Conservation (phyloP, 1,140 invertebrate genomes). For the Muscidifurax raptorellus region DNA sequence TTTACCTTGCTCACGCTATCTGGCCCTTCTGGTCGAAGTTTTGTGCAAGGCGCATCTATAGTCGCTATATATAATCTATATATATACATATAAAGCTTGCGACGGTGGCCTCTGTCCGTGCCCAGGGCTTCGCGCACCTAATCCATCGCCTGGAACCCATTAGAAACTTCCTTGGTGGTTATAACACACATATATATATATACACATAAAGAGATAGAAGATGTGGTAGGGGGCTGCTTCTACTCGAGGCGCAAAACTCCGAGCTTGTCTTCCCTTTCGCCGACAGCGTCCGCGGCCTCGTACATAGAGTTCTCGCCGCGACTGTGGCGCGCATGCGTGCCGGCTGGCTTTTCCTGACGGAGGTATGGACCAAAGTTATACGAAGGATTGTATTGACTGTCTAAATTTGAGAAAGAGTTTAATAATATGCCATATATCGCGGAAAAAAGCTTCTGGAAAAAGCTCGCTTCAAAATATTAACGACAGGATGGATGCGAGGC, state of each 20-base stretch:
- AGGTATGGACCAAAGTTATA: neutral
- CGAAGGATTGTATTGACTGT: too few relatives aligned
- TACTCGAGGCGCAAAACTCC: too few relatives aligned
- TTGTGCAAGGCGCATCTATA: neutral
- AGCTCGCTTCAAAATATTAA: too few relatives aligned
- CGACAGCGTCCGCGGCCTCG: slow-evolving; percentile 2
- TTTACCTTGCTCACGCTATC: neutral
- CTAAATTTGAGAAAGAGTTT: too few relatives aligned
- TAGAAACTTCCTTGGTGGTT: slow-evolving; percentile 55
- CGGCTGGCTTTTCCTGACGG: neutral
- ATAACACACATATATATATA: slow-evolving; percentile 28
- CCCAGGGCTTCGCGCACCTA: neutral
- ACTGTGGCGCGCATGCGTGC: neutral
- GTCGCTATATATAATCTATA: neutral
- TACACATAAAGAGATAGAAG: neutral
- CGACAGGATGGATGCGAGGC: too few relatives aligned
- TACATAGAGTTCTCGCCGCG: neutral
- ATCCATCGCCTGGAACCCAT: slow-evolving; percentile 52
- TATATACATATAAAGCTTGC: neutral
- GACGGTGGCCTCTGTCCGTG: neutral
- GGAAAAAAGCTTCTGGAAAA: too few relatives aligned
- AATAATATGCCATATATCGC: too few relatives aligned
- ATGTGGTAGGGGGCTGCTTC: too few relatives aligned
- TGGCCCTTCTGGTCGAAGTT: neutral
- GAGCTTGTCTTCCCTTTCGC: neutral